Conservation (phyloP, 2,113 vertebrate genomes). For the Coturnix japonica region DNA sequence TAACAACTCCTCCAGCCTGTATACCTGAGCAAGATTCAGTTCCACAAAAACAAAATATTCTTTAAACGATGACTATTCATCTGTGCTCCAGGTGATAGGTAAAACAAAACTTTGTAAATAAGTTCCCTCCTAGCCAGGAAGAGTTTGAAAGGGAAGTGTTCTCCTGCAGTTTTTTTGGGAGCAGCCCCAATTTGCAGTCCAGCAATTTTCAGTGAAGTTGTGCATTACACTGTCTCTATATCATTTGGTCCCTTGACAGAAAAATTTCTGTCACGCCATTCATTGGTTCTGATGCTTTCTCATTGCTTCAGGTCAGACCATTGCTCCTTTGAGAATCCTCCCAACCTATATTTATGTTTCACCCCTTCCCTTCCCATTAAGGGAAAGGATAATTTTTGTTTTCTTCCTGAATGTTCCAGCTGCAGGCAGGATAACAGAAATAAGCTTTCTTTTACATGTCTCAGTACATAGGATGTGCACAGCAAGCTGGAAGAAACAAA, state of each 20-base stretch:
- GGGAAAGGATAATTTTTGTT: neutral
- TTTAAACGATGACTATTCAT: neutral
- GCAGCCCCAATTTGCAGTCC: neutral
- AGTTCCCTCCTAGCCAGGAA: neutral
- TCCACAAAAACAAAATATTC: neutral
- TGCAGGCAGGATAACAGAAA: neutral
- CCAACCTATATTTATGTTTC: neutral
- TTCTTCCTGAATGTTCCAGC: neutral
- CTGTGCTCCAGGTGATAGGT: neutral
- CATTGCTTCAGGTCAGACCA: neutral
- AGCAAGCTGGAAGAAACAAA: neutral
- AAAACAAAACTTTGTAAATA: neutral
- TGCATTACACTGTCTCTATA: neutral
- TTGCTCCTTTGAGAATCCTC: neutral
- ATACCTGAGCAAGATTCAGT: neutral
- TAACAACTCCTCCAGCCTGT: neutral
- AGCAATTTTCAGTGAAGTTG: neutral
- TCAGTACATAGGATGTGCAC: neutral
- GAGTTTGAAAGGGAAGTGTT: neutral
- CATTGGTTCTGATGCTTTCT: neutral
- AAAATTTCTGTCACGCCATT: neutral
- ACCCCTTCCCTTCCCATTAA: neutral
- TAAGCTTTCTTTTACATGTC: neutral
- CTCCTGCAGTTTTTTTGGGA: accelerated
- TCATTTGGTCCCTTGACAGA: neutral